A percentile compares a stretch with the other conserved stretches of the same genome.
Evolutionary conservation across 2,888 invertebrate species (phyloP).

Genomic region (Rhyacophila evoluta): DNA sequence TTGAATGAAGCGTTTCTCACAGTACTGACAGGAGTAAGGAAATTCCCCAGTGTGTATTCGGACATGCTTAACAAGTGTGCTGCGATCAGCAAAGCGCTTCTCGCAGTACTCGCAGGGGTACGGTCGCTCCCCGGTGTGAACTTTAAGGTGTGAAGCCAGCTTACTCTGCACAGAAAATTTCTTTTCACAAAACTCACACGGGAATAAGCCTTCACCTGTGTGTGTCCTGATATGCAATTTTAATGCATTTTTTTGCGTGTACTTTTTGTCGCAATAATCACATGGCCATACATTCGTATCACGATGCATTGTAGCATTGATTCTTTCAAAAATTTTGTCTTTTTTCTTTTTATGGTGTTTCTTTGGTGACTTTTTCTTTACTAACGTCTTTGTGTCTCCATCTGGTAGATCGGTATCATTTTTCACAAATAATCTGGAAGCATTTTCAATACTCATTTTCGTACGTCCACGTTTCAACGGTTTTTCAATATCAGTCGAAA

Average conservation of each 20-base stretch:
- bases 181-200: conserved; percentile 46
- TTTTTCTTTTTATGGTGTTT: conserved; percentile 10
- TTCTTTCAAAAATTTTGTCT: background rate
- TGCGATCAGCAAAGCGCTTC: conserved; percentile 46
- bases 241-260: conserved; percentile 46
- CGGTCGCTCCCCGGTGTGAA: conserved; percentile 48
- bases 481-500: background rate
- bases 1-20: conserved; percentile 52
- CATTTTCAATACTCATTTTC: background rate
- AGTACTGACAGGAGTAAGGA: conserved; percentile 48
- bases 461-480: background rate
- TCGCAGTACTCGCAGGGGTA: conserved; percentile 44
- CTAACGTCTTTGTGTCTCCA: background rate
- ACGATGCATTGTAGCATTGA: background rate
- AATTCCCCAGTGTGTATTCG: conserved; percentile 49
- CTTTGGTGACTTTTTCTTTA: conserved; percentile 11
- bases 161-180: conserved; percentile 48
- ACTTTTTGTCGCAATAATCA: conserved; percentile 43
- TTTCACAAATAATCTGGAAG: background rate
- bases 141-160: conserved; percentile 44
- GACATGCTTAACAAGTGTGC: conserved; percentile 48
- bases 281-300: conserved; percentile 38
- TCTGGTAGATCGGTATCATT: background rate
- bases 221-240: conserved; percentile 47
- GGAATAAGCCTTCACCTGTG: conserved; percentile 40